Evolutionary conservation across 2,113 vertebrate genomes (phyloP).

Genomic region (Megaleporinus macrocephalus): DNA sequence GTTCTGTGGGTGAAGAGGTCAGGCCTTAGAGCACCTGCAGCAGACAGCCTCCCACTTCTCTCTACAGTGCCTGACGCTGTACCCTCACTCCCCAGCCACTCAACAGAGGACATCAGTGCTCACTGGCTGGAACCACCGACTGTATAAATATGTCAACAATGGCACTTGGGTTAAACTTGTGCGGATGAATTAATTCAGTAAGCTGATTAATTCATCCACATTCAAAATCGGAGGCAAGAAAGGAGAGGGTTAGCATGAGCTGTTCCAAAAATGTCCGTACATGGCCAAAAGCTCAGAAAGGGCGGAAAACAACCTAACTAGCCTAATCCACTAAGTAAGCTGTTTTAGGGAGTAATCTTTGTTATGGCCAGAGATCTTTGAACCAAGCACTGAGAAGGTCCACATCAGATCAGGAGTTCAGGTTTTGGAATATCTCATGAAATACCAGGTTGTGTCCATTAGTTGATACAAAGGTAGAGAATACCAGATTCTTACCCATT

Average conservation of each 20-base stretch:
- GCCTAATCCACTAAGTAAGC: conserved; percentile 39
- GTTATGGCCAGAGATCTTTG: not conserved
- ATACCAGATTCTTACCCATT: conserved; percentile 60
- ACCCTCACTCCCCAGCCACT: not conserved
- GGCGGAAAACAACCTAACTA: conserved; percentile 3
- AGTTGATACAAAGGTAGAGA: conserved; percentile 62
- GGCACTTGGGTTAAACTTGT: conserved; percentile 32
- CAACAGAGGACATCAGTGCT: not conserved
- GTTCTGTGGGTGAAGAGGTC: conserved; percentile 11
- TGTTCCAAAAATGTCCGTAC: conserved; percentile 1
- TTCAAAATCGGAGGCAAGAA: conserved; percentile 23
- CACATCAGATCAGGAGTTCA: not conserved
- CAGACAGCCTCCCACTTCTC: not conserved
- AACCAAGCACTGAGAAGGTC: not conserved
- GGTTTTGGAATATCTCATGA: conserved; percentile 49
- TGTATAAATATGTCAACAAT: conserved; percentile 19
- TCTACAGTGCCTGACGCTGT: not conserved
- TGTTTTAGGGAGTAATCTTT: conserved; percentile 35
- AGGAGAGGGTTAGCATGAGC: not conserved
- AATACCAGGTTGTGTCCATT: conserved; percentile 57
- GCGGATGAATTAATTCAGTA: conserved; percentile 24
- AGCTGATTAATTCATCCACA: conserved; percentile 41
- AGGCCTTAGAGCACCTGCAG: conserved; percentile 28
- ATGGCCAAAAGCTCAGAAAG: conserved; percentile 25
- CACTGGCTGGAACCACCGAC: not conserved